Evolutionary conservation across 2,797 vertebrate genomes (phyloP).

Genomic region (Echiichthys vipera): DNA sequence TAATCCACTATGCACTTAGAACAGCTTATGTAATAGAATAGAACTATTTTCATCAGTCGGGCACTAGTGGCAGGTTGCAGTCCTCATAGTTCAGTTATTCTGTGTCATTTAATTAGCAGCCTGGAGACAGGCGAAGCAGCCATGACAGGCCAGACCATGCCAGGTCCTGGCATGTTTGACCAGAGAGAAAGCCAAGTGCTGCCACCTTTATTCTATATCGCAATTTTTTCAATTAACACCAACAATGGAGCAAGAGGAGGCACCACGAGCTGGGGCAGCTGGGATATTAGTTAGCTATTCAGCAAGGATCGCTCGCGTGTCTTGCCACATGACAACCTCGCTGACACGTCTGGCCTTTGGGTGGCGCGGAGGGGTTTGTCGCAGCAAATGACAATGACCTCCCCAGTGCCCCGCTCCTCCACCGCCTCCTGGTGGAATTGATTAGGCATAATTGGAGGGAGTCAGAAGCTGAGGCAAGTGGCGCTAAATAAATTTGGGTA

Average conservation of each 20-base stretch:
- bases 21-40: background rate
- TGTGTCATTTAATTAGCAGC: constrained; percentile 8
- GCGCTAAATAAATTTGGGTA: constrained; percentile 91
- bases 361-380: constrained; percentile 72
- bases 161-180: constrained; percentile 28
- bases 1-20: background rate
- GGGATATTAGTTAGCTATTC: constrained; percentile 59
- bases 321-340: constrained; percentile 58
- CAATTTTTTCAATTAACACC: constrained; percentile 64
- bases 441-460: constrained; percentile 91
- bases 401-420: constrained; percentile 62
- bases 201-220: constrained; percentile 34
- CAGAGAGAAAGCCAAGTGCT: constrained; percentile 20
- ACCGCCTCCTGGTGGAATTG: constrained; percentile 85
- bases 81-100: constrained; percentile 10
- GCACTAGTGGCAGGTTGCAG: background rate
- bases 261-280: constrained; percentile 29
- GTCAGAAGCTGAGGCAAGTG: constrained; percentile 88
- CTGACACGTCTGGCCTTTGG: constrained; percentile 78
- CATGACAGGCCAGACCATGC: background rate
- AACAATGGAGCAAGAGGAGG: constrained; percentile 32
- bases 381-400: constrained; percentile 82
- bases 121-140: background rate
- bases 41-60: background rate
- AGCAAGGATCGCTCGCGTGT: constrained; percentile 35